Conservation (phyloP, 2,113 vertebrate species). For the Chlamydotis undulata region DNA sequence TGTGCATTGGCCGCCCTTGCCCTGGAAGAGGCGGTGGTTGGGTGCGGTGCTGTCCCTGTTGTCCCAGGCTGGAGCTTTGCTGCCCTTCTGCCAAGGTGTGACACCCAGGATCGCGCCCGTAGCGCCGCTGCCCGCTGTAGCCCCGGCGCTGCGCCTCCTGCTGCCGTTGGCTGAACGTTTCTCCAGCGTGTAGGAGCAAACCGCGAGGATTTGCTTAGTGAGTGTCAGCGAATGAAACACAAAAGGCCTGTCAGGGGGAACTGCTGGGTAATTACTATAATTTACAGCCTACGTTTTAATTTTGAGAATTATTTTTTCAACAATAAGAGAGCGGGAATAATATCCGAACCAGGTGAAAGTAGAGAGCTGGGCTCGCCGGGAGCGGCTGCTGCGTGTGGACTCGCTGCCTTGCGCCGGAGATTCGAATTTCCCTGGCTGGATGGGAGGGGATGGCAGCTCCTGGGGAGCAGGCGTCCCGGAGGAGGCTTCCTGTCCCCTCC, state of each 20-base stretch:
- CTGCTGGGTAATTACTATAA: constrained; percentile 56
- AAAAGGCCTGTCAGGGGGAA: constrained; percentile 60
- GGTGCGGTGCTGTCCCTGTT: not conserved
- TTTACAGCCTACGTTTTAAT: constrained; percentile 63
- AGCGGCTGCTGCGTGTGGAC: not conserved
- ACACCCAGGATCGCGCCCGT: rapidly evolving
- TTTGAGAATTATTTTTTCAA: constrained; percentile 53
- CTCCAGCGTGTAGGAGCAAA: not conserved
- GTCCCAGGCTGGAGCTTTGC: not conserved
- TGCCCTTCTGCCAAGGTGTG: not conserved
- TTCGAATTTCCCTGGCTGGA: rapidly evolving
- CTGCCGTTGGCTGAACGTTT: not conserved
- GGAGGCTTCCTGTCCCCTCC: rapidly evolving
- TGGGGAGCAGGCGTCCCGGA: not conserved
- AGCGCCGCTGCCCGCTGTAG: rapidly evolving
- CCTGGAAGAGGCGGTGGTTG: not conserved
- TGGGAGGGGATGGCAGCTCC: not conserved
- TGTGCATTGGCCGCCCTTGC: rapidly evolving
- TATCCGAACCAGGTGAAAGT: constrained; percentile 24
- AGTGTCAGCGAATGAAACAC: constrained; percentile 50
- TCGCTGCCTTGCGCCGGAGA: not conserved
- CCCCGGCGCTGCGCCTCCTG: not conserved
- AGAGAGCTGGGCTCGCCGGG: not conserved
- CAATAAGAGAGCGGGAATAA: constrained; percentile 53
- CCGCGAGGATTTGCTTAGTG: constrained; percentile 41